Conservation (phyloP, 2,797 vertebrate species). For the Clarias laeviceps region DNA sequence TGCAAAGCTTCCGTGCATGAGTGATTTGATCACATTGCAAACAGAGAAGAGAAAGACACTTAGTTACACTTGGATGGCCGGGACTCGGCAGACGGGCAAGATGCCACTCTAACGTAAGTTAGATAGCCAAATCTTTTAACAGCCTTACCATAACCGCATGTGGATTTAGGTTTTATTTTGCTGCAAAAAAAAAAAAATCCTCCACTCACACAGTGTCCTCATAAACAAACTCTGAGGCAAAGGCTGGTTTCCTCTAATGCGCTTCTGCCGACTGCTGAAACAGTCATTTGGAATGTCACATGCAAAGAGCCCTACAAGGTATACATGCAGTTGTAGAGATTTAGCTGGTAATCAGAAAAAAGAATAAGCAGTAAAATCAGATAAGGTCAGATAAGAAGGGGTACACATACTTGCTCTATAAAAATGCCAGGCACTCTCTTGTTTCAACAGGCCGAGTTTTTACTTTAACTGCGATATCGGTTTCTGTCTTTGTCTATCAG, state of each 20-base stretch:
- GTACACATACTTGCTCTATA: background rate
- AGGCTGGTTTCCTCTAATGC: background rate
- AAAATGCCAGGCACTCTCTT: background rate
- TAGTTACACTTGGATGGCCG: conserved; percentile 71
- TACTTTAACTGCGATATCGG: conserved; percentile 5
- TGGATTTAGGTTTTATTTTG: conserved; percentile 5
- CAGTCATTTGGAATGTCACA: conserved; percentile 13
- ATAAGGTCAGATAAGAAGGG: background rate
- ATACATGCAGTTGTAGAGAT: background rate
- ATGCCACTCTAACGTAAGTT: conserved; percentile 9
- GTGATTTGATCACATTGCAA: conserved; percentile 74
- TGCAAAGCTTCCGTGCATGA: conserved; percentile 70
- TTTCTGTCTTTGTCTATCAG: conserved; percentile 21
- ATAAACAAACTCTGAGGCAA: background rate
- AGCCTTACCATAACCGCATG: conserved; percentile 2
- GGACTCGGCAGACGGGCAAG: conserved; percentile 54
- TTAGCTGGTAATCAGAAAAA: conserved; percentile 27
- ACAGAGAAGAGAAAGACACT: conserved; percentile 69
- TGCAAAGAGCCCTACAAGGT: background rate
- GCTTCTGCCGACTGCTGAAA: background rate
- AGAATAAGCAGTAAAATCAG: background rate
- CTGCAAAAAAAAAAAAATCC: background rate
- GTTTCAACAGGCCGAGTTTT: conserved; percentile 37
- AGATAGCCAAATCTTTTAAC: conserved; percentile 6
- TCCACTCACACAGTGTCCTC: conserved; percentile 18